Conservation (phyloP, 53 echinoderm and acorn worm species). For the Crossaster papposus region DNA sequence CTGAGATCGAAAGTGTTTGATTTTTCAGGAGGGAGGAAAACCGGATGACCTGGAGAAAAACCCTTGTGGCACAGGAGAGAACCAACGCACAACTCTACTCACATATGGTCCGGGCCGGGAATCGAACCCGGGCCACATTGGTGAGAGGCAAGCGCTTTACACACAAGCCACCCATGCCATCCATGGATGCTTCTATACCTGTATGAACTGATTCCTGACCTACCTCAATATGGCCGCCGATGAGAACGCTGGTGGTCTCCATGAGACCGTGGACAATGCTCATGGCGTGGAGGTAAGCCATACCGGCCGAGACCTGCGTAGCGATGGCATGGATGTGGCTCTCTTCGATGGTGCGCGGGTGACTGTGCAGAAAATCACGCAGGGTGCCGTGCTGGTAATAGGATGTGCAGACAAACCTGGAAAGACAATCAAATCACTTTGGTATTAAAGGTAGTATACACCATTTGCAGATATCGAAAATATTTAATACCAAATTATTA, state of each 20-base stretch:
- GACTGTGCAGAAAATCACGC: slow-evolving; percentile 76
- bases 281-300: slow-evolving; percentile 82
- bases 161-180: too few relatives aligned
- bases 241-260: slow-evolving; percentile 79
- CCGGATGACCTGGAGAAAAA: too few relatives aligned
- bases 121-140: too few relatives aligned
- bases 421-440: not conserved
- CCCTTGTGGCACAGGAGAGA: too few relatives aligned
- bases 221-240: slow-evolving; percentile 91
- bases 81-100: too few relatives aligned
- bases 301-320: slow-evolving; percentile 74
- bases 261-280: slow-evolving; percentile 81
- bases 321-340: slow-evolving; percentile 73
- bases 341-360: slow-evolving; percentile 76
- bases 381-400: slow-evolving; percentile 86
- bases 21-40: too few relatives aligned
- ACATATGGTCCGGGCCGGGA: too few relatives aligned
- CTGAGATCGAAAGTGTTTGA: too few relatives aligned
- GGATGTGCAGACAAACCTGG: slow-evolving; percentile 88
- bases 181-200: not conserved
- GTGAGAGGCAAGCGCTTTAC: too few relatives aligned
- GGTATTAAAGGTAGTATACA: too few relatives aligned
- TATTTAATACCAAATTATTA: too few relatives aligned
- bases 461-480: too few relatives aligned
- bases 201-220: not conserved